These are phyloP conservation scores for Passerculus sandwichensis DNA, from an alignment of 2,797 vertebrate genomes.

Conservation along the genomic window DNA sequence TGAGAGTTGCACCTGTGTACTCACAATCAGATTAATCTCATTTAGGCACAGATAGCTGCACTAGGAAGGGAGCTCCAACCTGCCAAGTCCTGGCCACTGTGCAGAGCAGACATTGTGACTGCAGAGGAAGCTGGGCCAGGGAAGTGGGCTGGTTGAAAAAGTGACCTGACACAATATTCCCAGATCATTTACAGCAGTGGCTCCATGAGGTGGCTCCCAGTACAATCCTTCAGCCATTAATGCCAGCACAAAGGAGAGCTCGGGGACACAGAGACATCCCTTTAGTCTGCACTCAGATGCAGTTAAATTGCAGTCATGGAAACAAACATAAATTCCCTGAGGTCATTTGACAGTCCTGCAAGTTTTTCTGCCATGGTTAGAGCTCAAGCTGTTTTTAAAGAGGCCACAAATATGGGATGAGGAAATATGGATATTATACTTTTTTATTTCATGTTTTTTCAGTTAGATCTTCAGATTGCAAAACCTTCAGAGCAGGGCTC, in stretches of 20 bases:
- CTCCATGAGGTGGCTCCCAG: background rate
- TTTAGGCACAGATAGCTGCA: background rate
- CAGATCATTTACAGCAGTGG: background rate
- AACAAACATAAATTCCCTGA: background rate
- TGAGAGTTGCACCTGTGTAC: fast-evolving
- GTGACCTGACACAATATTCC: background rate
- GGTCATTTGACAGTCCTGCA: background rate
- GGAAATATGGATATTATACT: background rate
- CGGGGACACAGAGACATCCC: background rate
- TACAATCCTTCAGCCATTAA: background rate
- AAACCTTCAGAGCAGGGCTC: background rate
- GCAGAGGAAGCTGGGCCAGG: background rate
- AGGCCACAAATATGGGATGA: background rate
- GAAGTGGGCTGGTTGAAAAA: background rate
- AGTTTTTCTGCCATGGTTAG: background rate
- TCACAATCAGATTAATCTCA: background rate
- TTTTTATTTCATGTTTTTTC: background rate
- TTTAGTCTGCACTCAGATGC: background rate
- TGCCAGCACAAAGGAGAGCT: background rate
- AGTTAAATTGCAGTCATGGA: background rate
- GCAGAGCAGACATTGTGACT: background rate
- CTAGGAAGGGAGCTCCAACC: background rate
- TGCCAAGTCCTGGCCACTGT: background rate
- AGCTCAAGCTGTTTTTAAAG: background rate
- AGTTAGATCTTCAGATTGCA: background rate